Evolutionary conservation across 2,888 invertebrate species (phyloP).

Genomic region (Catocala nupta): DNA sequence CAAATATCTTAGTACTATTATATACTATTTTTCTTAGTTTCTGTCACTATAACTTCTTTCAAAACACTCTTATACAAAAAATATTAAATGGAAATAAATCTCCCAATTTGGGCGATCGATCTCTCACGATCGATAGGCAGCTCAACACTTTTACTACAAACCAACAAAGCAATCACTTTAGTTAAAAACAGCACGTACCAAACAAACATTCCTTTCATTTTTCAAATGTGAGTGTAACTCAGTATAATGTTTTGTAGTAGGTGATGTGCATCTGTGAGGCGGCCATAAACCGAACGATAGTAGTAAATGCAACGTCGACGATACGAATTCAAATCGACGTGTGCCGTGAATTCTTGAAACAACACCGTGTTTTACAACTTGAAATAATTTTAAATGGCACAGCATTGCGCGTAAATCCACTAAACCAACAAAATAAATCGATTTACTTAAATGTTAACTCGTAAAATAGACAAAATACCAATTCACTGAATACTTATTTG

Average conservation of each 20-base stretch:
- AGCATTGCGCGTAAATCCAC: constrained; percentile 58
- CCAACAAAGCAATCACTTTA: constrained; percentile 3
- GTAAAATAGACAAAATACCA: constrained; percentile 37
- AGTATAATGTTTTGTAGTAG: constrained; percentile 40
- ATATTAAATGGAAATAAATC: too few relatives aligned
- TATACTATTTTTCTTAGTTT: too few relatives aligned
- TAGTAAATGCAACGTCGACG: constrained; percentile 54
- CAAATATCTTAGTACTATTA: too few relatives aligned
- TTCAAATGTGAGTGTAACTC: constrained; percentile 48
- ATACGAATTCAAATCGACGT: constrained; percentile 66
- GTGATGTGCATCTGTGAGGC: constrained; percentile 32
- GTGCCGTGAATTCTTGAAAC: constrained; percentile 63
- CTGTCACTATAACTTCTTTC: too few relatives aligned
- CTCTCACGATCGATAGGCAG: too few relatives aligned
- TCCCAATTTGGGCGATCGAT: too few relatives aligned
- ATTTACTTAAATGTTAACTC: constrained; percentile 43
- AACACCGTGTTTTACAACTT: constrained; percentile 51
- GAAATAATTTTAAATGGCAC: constrained; percentile 59
- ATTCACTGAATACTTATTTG: constrained; percentile 4
- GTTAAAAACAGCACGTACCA: constrained; percentile 24
- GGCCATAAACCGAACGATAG: constrained; percentile 56
- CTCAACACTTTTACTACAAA: constrained; percentile 8
- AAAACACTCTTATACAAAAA: too few relatives aligned
- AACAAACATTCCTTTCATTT: constrained; percentile 53
- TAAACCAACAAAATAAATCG: constrained; percentile 59